Conservation (phyloP, 2,888 invertebrate genomes). For the Nineta flava region DNA sequence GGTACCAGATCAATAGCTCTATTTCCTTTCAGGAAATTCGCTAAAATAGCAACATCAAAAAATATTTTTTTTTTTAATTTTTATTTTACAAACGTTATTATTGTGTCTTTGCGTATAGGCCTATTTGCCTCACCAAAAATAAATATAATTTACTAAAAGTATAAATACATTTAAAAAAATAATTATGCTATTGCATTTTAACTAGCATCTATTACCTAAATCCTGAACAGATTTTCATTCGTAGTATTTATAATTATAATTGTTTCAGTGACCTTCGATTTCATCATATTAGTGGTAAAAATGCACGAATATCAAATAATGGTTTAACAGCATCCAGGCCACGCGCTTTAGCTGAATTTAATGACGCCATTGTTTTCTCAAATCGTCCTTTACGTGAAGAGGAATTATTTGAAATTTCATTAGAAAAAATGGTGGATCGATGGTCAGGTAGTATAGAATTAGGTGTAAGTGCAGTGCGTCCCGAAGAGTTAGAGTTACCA, state of each 20-base stretch:
- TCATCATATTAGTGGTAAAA: constrained; percentile 77
- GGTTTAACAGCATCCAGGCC: constrained; percentile 76
- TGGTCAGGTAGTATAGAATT: constrained; percentile 90
- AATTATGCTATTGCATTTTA: no score
- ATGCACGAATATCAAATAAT: constrained; percentile 69
- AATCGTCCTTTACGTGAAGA: constrained; percentile 75
- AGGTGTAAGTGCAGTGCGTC: constrained; percentile 76
- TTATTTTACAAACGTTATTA: no score
- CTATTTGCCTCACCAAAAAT: no score
- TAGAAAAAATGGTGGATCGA: constrained; percentile 81
- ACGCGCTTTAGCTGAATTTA: constrained; percentile 81
- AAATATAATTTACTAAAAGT: no score
- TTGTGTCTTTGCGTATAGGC: no score
- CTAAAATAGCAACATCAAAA: no score
- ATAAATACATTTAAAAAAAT: no score
- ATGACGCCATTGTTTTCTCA: constrained; percentile 85
- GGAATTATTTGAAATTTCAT: constrained; percentile 80
- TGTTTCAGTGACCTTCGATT: constrained; percentile 59
- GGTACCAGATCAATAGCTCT: no score
- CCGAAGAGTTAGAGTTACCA: constrained; percentile 75
- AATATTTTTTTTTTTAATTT: no score
- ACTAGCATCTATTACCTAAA: no score
- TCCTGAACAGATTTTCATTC: no score
- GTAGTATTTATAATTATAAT: constrained; percentile 4
- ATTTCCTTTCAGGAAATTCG: no score